phyloP scores from a whole-genome alignment of 2,888 invertebrate genomes.

The Drosophila sordidapex region DNA sequence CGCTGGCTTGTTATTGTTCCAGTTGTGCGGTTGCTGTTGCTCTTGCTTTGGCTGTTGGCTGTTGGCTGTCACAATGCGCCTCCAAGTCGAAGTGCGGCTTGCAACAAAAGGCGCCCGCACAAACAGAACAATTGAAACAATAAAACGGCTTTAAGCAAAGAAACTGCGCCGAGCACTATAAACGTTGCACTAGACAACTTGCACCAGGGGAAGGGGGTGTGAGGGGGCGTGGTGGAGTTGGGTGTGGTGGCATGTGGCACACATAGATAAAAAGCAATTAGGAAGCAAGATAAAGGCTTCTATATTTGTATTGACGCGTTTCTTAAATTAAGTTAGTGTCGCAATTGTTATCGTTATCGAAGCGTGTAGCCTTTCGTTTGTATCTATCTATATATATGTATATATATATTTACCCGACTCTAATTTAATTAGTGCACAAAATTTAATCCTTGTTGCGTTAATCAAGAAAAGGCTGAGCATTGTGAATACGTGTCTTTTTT shows the following conservation, averaged over 20 bases:
- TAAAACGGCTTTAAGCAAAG: constrained; percentile 75
- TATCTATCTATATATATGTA: background rate
- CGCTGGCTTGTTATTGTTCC: constrained; percentile 39
- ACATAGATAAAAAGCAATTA: constrained; percentile 29
- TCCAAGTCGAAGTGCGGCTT: constrained; percentile 58
- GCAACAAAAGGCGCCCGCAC: constrained; percentile 64
- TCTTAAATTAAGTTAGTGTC: background rate
- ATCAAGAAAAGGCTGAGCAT: background rate
- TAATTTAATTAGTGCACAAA: background rate
- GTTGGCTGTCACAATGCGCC: constrained; percentile 61
- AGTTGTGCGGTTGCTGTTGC: constrained; percentile 39
- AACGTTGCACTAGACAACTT: constrained; percentile 9
- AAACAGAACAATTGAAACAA: constrained; percentile 75
- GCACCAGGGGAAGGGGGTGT: background rate
- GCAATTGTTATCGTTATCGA: constrained; percentile 3
- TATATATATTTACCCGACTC: background rate
- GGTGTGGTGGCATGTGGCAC: background rate
- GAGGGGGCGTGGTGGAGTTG: background rate
- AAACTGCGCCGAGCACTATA: constrained; percentile 6
- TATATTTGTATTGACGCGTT: constrained; percentile 2
- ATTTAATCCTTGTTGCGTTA: background rate
- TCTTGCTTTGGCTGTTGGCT: constrained; percentile 39
- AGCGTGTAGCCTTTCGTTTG: background rate
- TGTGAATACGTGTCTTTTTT: background rate
- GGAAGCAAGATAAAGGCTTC: constrained; percentile 14